A percentile compares a stretch with the other conserved stretches of the same genome.
Conservation (phyloP, 2,888 invertebrate species). For the Synanthedon tipuliformis region DNA sequence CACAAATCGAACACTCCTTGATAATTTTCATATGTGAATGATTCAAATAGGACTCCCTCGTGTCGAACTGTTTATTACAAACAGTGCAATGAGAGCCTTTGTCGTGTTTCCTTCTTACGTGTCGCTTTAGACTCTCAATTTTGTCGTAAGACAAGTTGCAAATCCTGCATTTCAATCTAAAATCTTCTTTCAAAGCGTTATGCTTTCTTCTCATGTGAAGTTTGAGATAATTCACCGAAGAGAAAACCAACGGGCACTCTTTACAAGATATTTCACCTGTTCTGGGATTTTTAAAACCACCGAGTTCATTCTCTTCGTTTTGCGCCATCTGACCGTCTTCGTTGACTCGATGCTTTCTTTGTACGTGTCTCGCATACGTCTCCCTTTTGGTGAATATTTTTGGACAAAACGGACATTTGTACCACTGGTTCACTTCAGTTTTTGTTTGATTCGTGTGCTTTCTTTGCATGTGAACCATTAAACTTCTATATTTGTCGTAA, state of each 20-base stretch:
- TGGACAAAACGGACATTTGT: slow-evolving; percentile 49
- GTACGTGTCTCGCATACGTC: slow-evolving; percentile 52
- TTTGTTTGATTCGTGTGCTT: slow-evolving; percentile 37
- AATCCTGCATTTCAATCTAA: slow-evolving; percentile 49
- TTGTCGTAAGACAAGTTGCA: slow-evolving; percentile 59
- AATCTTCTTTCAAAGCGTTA: slow-evolving; percentile 46
- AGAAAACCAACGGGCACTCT: slow-evolving; percentile 51
- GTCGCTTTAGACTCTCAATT: slow-evolving; percentile 56
- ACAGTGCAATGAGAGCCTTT: slow-evolving; percentile 42
- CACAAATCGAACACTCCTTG: slow-evolving; percentile 49
- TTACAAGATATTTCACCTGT: slow-evolving; percentile 51
- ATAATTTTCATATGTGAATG: slow-evolving; percentile 47
- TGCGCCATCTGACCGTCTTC: slow-evolving; percentile 22
- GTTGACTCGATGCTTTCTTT: slow-evolving; percentile 43
- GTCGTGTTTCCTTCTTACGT: slow-evolving; percentile 52
- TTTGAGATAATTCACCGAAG: slow-evolving; percentile 46
- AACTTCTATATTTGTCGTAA: slow-evolving; percentile 52
- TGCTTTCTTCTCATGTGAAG: slow-evolving; percentile 58
- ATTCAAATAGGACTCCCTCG: slow-evolving; percentile 37
- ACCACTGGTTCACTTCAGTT: slow-evolving; percentile 35
- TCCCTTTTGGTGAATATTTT: slow-evolving; percentile 50
- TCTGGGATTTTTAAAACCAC: slow-evolving; percentile 27
- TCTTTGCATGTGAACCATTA: slow-evolving; percentile 46
- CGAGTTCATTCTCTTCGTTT: slow-evolving; percentile 18
- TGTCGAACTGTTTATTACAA: slow-evolving; percentile 50